Evolutionary conservation across 1,140 invertebrate genomes (phyloP), one percentile per base, ranked within the genome.

Genomic region (Copidosoma floridanum): DNA sequence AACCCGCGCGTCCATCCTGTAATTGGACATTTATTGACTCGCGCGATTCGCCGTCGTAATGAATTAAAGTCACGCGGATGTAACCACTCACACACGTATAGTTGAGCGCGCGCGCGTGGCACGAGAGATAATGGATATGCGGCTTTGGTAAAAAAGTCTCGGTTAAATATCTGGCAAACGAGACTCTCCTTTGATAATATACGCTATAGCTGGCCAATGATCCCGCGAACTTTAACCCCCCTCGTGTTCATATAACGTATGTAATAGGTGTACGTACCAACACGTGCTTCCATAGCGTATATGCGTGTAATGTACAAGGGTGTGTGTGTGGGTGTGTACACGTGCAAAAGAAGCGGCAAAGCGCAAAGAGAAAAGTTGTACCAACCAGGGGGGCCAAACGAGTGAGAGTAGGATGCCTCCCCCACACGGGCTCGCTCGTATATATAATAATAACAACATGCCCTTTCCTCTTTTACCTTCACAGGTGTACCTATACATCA

Each of bases 1-100:
- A n/a, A n/a, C n/a, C n/a, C n/a, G n/a, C n/a, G n/a, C n/a, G n/a
- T 32, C 29, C 47, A 2, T 40, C 16, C n/a, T 7, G 35, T 57
- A 50, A 57, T 51, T 58, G 41, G 43, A 43, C 52, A 32, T 61
- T 55, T 61, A 61, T 50, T 50, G 53, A 50, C 53, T 53, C 37
- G 37, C 29, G 38, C 1, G 41, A 26, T 37, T 18, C 23, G 23
- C 27, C 26, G 41, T 20, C 41, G 12, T 26, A 44, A 52, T 51
- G 50, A 52, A 46, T 53, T 38, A 53, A 24, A 46, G 27, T 27
- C 6, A 8, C 29, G 24, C 21, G 24, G 11, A 27, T 10, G n/a
- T n/a, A n/a, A n/a, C n/a, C n/a, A n/a, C n/a, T n/a, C n/a, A n/a
- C n/a, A n/a, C n/a, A n/a, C n/a, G n/a, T n/a, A n/a, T n/a, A n/a